A percentile compares a stretch with the other conserved stretches of the same genome.
Conservation (phyloP, 2,797 vertebrate genomes). For the Acanthurus tractus region DNA sequence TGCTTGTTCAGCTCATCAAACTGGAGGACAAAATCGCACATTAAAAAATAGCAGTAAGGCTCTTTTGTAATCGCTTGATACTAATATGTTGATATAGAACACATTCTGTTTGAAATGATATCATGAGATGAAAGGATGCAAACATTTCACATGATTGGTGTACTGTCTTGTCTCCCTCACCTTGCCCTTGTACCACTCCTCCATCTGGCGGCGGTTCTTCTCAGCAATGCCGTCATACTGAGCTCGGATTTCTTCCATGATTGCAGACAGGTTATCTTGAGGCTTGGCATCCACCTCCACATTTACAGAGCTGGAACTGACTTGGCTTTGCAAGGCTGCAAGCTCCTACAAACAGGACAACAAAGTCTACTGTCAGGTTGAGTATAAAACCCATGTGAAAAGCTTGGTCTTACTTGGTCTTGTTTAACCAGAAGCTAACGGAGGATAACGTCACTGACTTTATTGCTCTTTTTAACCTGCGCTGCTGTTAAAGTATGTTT, state of each 20-base stretch:
- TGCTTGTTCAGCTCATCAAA: slow-evolving; percentile 81
- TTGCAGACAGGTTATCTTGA: slow-evolving; percentile 64
- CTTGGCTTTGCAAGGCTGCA: slow-evolving; percentile 51
- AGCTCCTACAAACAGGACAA: slow-evolving; percentile 72
- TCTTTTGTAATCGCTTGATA: background rate
- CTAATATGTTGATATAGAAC: background rate
- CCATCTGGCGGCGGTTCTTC: slow-evolving; percentile 80
- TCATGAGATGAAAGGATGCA: background rate
- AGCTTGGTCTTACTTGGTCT: too few species aligned
- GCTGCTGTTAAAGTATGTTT: too few species aligned
- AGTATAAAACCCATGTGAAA: background rate
- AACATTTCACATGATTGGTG: background rate
- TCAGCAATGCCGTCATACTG: slow-evolving; percentile 82
- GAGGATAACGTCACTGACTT: too few species aligned
- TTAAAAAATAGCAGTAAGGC: background rate
- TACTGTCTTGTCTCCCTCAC: slow-evolving; percentile 56
- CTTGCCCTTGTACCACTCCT: slow-evolving; percentile 84
- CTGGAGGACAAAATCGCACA: slow-evolving; percentile 51
- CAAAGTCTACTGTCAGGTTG: slow-evolving; percentile 2
- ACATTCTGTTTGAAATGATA: background rate
- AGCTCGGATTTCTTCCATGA: slow-evolving; percentile 65
- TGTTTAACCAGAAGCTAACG: too few species aligned
- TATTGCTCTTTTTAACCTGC: too few species aligned
- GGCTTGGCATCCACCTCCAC: slow-evolving; percentile 82
- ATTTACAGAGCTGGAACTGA: slow-evolving; percentile 70